Evolutionary conservation across 1,140 invertebrate genomes (phyloP), one percentile per base, ranked within the genome.

Genomic region (Heliconius hermathena): DNA sequence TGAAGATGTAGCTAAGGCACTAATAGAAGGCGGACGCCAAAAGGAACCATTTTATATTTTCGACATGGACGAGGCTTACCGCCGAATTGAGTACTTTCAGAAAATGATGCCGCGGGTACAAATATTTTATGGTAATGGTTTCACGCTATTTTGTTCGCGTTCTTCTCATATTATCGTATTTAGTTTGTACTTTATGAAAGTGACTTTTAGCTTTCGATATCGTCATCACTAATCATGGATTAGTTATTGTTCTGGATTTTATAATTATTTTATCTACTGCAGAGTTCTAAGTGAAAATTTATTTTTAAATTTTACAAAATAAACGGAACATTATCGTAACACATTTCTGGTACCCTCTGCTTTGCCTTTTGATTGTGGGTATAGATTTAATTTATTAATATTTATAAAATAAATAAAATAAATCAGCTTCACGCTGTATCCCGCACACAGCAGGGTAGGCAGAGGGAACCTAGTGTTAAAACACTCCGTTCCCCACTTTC

Each of bases 81-180:
- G 72, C 6, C 79, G 81, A 2, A 82, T 88, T 38, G 71, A 80
- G 11, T 74, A 86, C 46, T 88, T 88, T 71, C 84, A 76, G 46
- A 71, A 82, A 52, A 81, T 82, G 72, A 82, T 88, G 85, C 86
- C 86, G 8, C 80, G 86, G 60, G 81, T 88, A 46, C 41, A 85
- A 76, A 88, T 88, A 66, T 88, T 85, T 81, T 88, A 86, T 38
- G 87, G 87, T 88, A 82, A 74, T 49, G n/a, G 22, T n/a, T 13
- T 52, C 9, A 9, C 6, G 0, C 54, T 54, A 8, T 22, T 57
- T 57, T 57, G 33, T 22, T 22, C 54, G 52, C 20, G 20, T 26
- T 26, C 26, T 26, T 20, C 52, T n/a, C n/a, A 20, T n/a, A 54
- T 8, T 36, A 36, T 36, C 1, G 6, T 36, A 36, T 36, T 36